Evolutionary conservation across 1,140 invertebrate genomes (phyloP).

Genomic region (Catajapyx aquilonaris): DNA sequence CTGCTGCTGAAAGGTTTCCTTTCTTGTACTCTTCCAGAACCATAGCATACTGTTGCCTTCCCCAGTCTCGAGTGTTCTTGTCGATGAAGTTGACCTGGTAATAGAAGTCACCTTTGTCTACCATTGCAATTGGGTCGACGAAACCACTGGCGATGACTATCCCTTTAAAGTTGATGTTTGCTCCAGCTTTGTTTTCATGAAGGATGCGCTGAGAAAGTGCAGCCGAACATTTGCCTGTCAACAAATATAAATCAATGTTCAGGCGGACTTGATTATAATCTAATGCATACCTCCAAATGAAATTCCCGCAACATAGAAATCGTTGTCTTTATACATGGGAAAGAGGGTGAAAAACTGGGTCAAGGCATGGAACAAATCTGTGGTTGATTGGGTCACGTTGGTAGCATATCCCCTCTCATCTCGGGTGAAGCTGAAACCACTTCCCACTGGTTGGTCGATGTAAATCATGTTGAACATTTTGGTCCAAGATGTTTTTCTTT

Average conservation of each 20-base stretch:
- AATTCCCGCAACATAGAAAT: slow-evolving; percentile 26
- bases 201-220: too few relatives aligned
- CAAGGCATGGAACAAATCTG: slow-evolving; percentile 12
- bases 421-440: slow-evolving; percentile 10
- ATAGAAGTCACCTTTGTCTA: slow-evolving; percentile 25
- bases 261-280: too few relatives aligned
- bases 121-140: slow-evolving; percentile 24
- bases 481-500: slow-evolving; percentile 20
- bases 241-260: too few relatives aligned
- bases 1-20: too few relatives aligned
- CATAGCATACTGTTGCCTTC: slow-evolving; percentile 12
- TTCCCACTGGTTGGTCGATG: slow-evolving; percentile 27
- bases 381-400: slow-evolving; percentile 2
- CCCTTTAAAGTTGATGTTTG: slow-evolving; percentile 14
- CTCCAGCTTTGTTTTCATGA: too few relatives aligned
- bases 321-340: slow-evolving; percentile 12
- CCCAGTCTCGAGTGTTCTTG: slow-evolving; percentile 16
- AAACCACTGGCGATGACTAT: slow-evolving; percentile 30
- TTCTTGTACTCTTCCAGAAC: not conserved
- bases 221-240: too few relatives aligned
- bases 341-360: slow-evolving; percentile 16
- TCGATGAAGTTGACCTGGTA: slow-evolving; percentile 26
- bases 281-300: slow-evolving; percentile 27
- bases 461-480: slow-evolving; percentile 23
- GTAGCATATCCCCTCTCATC: slow-evolving; percentile 6